phyloP scores from a whole-genome alignment of 1,140 invertebrate species.

The Micrasema minimum region DNA sequence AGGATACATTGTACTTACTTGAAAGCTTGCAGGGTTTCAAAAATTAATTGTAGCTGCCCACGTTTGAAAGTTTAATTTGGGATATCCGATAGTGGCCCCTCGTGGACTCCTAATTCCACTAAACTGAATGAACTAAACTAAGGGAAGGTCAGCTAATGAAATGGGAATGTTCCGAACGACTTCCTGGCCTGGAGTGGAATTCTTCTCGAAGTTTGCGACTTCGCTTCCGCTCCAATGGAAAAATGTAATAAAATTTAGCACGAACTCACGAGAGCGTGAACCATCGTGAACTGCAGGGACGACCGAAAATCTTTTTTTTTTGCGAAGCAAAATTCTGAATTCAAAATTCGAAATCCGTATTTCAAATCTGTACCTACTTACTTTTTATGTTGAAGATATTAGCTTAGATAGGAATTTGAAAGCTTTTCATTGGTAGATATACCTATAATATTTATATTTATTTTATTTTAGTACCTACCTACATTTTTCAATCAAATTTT shows the following conservation, averaged over 20 bases:
- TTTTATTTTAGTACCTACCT: too few species aligned
- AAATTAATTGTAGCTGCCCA: too few species aligned
- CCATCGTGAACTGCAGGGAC: background rate
- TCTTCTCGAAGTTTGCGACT: conserved; percentile 4
- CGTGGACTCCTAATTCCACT: conserved; percentile 6
- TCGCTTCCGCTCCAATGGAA: conserved; percentile 27
- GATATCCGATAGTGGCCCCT: background rate
- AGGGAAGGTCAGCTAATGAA: conserved; percentile 29
- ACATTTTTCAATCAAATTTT: too few species aligned
- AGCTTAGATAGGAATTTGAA: too few species aligned
- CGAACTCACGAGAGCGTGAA: background rate
- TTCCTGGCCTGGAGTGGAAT: background rate
- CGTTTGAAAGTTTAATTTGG: too few species aligned
- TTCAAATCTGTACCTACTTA: too few species aligned
- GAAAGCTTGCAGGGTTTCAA: background rate
- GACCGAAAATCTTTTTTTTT: background rate
- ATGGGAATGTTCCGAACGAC: conserved; percentile 11
- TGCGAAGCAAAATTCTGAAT: too few species aligned
- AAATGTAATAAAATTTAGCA: conserved; percentile 39
- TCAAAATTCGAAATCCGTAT: too few species aligned
- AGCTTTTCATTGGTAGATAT: too few species aligned
- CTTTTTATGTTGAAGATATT: too few species aligned
- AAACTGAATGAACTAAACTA: conserved; percentile 27
- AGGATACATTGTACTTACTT: too few species aligned
- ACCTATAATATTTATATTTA: too few species aligned